A percentile compares a stretch with the other conserved stretches of the same genome.
Conservation (phyloP, 2,888 invertebrate genomes). For the Ischnus inquisitorius region DNA sequence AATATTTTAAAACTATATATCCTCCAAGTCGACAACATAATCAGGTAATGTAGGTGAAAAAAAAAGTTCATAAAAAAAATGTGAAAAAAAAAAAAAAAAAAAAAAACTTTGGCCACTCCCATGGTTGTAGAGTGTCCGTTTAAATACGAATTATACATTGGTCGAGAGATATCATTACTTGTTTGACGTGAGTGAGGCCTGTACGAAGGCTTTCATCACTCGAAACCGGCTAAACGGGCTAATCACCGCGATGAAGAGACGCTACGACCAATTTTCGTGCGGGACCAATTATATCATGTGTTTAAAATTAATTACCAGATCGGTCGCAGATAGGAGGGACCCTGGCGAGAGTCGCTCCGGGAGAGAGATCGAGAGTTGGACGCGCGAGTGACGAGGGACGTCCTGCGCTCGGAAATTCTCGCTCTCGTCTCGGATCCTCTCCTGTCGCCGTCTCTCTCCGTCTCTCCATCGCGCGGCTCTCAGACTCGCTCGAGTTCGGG, state of each 20-base stretch:
- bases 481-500: slow-evolving; percentile 53
- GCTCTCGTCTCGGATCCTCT: slow-evolving; percentile 26
- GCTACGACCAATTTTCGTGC: slow-evolving; percentile 78
- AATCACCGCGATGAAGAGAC: slow-evolving; percentile 71
- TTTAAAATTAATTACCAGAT: slow-evolving; percentile 84
- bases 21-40: slow-evolving; percentile 51
- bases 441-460: slow-evolving; percentile 3
- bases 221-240: slow-evolving; percentile 74
- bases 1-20: slow-evolving; percentile 51
- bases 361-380: slow-evolving; percentile 59
- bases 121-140: slow-evolving; percentile 34
- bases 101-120: slow-evolving; percentile 28
- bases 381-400: slow-evolving; percentile 70
- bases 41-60: slow-evolving; percentile 44
- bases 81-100: slow-evolving; percentile 15
- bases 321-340: slow-evolving; percentile 77
- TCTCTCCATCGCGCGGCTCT: slow-evolving; percentile 18
- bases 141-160: slow-evolving; percentile 60
- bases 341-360: slow-evolving; percentile 50
- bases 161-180: slow-evolving; percentile 49
- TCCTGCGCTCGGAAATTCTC: slow-evolving; percentile 59
- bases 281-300: slow-evolving; percentile 83
- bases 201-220: slow-evolving; percentile 60
- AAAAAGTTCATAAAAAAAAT: slow-evolving; percentile 26
- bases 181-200: slow-evolving; percentile 7